phyloP scores from a whole-genome alignment of 1,140 invertebrate genomes.

The Bombus superbus region DNA sequence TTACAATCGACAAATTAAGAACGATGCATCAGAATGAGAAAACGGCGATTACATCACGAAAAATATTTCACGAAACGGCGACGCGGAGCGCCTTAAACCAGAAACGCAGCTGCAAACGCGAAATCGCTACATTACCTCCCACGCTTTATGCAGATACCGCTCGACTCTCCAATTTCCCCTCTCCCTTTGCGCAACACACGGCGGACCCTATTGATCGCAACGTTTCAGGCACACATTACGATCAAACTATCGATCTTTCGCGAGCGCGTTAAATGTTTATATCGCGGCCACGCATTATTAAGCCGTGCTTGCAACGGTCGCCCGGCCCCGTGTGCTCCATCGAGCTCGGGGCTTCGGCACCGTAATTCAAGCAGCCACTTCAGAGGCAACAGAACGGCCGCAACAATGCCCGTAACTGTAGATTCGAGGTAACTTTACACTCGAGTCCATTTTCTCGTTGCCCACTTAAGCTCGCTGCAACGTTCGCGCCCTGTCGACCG shows the following conservation, averaged over 20 bases:
- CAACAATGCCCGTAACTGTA: conserved; percentile 69
- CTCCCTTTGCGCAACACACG: background rate
- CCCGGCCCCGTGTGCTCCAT: conserved; percentile 12
- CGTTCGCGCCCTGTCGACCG: conserved; percentile 38
- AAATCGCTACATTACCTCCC: conserved; percentile 2
- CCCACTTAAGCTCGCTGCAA: conserved; percentile 46
- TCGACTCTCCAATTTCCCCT: background rate
- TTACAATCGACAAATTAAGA: background rate
- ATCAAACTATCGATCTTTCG: conserved; percentile 45
- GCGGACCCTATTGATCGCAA: background rate
- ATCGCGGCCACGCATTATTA: conserved; percentile 34
- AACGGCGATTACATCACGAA: background rate
- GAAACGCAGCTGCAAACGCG: conserved; percentile 1
- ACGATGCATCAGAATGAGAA: background rate
- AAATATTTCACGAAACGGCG: background rate
- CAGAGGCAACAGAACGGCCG: conserved; percentile 50
- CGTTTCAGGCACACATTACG: background rate
- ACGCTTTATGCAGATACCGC: background rate
- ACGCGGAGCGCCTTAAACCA: background rate
- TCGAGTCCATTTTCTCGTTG: conserved; percentile 59
- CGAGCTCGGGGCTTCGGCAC: conserved; percentile 22
- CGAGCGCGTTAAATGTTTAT: conserved; percentile 49
- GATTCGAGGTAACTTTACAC: conserved; percentile 71
- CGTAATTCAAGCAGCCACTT: conserved; percentile 70
- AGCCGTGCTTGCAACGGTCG: background rate